phyloP scores from a whole-genome alignment of 2,113 vertebrate genomes.

The Gracilinanus agilis region DNA sequence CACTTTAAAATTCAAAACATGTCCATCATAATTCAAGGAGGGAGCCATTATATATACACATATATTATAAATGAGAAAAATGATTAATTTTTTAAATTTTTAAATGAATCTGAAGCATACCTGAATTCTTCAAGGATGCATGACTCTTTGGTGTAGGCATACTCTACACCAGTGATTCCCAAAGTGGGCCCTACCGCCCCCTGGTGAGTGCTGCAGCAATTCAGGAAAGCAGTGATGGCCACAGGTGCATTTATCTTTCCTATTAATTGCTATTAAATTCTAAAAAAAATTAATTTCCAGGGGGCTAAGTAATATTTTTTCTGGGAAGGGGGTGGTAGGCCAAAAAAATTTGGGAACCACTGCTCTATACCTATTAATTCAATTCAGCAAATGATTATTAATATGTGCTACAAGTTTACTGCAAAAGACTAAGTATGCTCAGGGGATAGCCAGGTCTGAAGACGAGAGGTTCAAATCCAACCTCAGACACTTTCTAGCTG shows the following conservation, averaged over 20 bases:
- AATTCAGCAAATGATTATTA: neutral
- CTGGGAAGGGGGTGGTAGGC: too few relatives aligned
- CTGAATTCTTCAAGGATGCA: neutral
- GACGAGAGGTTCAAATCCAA: neutral
- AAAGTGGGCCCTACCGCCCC: too few relatives aligned
- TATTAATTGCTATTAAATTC: too few relatives aligned
- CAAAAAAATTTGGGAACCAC: too few relatives aligned
- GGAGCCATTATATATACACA: neutral
- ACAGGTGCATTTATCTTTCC: too few relatives aligned
- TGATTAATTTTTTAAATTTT: neutral
- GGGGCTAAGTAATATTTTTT: too few relatives aligned
- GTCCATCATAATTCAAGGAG: neutral
- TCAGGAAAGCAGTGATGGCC: too few relatives aligned
- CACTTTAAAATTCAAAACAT: neutral
- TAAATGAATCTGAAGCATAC: neutral
- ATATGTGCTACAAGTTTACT: neutral
- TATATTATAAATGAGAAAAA: neutral
- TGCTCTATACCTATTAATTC: neutral
- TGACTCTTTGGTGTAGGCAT: neutral
- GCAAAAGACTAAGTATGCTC: too few relatives aligned
- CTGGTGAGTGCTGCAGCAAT: too few relatives aligned
- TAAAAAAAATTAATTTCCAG: too few relatives aligned
- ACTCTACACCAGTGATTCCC: too few relatives aligned
- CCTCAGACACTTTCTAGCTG: neutral
- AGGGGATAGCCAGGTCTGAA: too few relatives aligned